phyloP scores from a whole-genome alignment of 2,888 invertebrate species.

The Callimorpha dominula region DNA sequence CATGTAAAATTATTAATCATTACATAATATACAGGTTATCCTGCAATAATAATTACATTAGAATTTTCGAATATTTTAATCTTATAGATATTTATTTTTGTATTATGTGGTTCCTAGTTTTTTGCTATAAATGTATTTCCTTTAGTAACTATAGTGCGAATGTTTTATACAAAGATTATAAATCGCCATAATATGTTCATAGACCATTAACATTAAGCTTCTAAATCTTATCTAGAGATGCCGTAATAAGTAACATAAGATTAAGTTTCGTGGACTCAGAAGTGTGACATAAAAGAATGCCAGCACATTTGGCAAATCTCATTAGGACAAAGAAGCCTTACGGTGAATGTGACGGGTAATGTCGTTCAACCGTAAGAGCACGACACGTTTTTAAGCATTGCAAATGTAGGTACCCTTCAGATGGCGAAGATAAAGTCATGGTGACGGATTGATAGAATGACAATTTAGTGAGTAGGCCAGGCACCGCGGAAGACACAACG shows the following conservation, averaged over 20 bases:
- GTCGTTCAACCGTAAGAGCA: conserved; percentile 67
- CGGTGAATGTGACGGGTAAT: conserved; percentile 63
- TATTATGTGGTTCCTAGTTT: not conserved
- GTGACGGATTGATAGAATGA: conserved; percentile 85
- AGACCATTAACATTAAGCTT: conserved; percentile 22
- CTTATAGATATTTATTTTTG: not conserved
- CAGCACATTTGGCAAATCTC: conserved; percentile 52
- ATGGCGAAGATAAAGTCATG: conserved; percentile 79
- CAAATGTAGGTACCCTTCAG: conserved; percentile 66
- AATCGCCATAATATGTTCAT: not conserved
- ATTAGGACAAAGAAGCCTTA: conserved; percentile 60
- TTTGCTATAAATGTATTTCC: not conserved
- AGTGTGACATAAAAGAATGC: conserved; percentile 40
- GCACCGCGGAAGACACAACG: conserved; percentile 78
- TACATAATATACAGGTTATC: not conserved
- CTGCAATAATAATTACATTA: not conserved
- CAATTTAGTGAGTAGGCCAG: conserved; percentile 85
- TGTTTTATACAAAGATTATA: not conserved
- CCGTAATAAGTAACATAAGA: conserved; percentile 35
- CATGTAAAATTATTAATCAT: not conserved
- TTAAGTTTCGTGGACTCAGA: conserved; percentile 27
- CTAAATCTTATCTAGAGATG: conserved; percentile 28
- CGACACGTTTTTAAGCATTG: conserved; percentile 60
- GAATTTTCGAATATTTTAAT: not conserved
- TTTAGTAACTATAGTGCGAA: no score